Conservation (phyloP, 1,140 invertebrate genomes). For the Cydia amplana region DNA sequence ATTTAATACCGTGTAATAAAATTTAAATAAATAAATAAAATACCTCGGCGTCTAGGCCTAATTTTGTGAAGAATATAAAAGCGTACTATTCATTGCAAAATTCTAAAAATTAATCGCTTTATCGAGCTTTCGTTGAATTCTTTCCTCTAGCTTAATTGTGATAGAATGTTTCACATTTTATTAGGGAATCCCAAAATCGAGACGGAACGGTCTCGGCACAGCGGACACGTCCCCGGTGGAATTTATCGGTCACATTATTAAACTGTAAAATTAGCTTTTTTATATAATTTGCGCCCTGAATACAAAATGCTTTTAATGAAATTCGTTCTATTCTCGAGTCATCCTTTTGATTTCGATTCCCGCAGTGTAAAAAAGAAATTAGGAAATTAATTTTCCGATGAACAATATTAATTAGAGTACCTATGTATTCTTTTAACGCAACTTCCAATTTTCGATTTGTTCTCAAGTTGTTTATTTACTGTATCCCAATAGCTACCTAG, state of each 20-base stretch:
- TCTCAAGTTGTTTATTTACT: too few species aligned
- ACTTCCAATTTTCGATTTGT: too few species aligned
- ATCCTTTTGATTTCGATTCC: neutral
- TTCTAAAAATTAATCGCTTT: too few species aligned
- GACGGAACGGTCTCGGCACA: neutral
- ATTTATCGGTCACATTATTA: constrained; percentile 29
- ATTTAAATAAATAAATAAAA: too few species aligned
- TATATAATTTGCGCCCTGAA: constrained; percentile 19
- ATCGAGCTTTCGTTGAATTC: too few species aligned
- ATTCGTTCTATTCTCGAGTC: neutral
- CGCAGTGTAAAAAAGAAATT: constrained; percentile 20
- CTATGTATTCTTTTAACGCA: too few species aligned
- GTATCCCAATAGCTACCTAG: too few species aligned
- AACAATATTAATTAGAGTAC: neutral
- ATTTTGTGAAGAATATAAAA: too few species aligned
- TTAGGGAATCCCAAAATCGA: constrained; percentile 3
- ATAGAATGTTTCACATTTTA: neutral
- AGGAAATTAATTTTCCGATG: constrained; percentile 9
- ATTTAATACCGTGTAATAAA: too few species aligned
- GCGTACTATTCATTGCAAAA: too few species aligned
- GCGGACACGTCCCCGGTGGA: constrained; percentile 12
- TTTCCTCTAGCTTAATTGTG: neutral
- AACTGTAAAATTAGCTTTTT: constrained; percentile 33
- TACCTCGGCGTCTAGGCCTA: too few species aligned
- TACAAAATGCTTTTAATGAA: constrained; percentile 31